Conservation (phyloP, 53 echinoderm and acorn worm species). For the Astropecten irregularis region DNA sequence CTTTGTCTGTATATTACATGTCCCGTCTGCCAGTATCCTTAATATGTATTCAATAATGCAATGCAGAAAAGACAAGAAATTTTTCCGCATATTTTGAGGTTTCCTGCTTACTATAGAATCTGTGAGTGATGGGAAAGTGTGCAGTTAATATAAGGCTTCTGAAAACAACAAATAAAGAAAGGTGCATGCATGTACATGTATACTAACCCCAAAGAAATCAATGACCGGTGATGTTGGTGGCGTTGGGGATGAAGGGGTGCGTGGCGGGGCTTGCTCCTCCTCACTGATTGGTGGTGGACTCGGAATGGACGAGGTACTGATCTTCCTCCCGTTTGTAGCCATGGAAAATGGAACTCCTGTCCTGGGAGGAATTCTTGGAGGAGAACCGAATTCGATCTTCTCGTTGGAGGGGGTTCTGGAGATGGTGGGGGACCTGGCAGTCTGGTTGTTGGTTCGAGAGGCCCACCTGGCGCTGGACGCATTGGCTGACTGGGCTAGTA, state of each 20-base stretch:
- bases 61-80: too few species aligned
- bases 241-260: conserved; percentile 48
- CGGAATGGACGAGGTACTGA: conserved; percentile 14
- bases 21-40: too few species aligned
- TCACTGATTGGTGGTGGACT: conserved; percentile 48
- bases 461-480: conserved; percentile 32
- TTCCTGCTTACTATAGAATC: too few species aligned
- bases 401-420: conserved; percentile 17
- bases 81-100: too few species aligned
- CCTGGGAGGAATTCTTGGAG: not conserved
- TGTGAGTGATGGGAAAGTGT: too few species aligned
- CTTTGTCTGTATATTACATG: too few species aligned
- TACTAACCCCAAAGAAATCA: conserved; percentile 75
- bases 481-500: conserved; percentile 65
- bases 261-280: conserved; percentile 45
- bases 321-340: conserved; percentile 13
- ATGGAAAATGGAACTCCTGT: not conserved
- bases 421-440: conserved; percentile 1
- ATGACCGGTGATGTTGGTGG: conserved; percentile 60
- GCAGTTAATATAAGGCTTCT: too few species aligned
- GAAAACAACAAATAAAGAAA: too few species aligned
- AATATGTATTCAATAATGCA: too few species aligned
- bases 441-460: not conserved
- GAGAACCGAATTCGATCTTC: conserved; percentile 41
- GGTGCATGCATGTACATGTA: not conserved